Percentiles rank a stretch among this genome's conserved stretches.
These are phyloP conservation scores for Cydia fagiglandana DNA, from an alignment of 1,140 invertebrate genomes.

Conservation along the genomic window DNA sequence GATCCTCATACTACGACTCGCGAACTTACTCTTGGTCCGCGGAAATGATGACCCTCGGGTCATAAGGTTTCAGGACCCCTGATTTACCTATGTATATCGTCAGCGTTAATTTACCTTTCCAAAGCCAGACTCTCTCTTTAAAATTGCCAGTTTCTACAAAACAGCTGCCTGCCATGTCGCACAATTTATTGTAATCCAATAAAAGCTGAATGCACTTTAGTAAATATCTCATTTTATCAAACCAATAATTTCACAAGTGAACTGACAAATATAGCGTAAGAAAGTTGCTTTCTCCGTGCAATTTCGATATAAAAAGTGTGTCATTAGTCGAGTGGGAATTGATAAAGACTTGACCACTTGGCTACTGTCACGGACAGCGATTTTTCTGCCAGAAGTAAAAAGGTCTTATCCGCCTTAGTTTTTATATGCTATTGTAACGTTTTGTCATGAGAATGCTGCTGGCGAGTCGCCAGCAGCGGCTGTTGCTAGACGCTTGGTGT, in stretches of 20 bases:
- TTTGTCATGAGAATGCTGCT: neutral
- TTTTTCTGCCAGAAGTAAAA: neutral
- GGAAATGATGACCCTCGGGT: too few species aligned
- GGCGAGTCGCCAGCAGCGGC: neutral
- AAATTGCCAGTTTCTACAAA: too few species aligned
- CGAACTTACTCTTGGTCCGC: too few species aligned
- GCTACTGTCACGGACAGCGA: conserved; percentile 10
- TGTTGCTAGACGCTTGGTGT: neutral
- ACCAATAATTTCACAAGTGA: neutral
- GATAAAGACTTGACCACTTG: conserved; percentile 21
- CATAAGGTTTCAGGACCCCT: too few species aligned
- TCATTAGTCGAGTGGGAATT: conserved; percentile 20
- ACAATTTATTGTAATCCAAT: too few species aligned
- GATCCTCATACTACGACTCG: too few species aligned
- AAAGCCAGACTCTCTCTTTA: too few species aligned
- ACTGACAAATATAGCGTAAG: neutral
- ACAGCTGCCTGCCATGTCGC: too few species aligned
- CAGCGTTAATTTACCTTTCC: too few species aligned
- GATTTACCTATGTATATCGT: too few species aligned
- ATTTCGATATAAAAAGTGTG: conserved; percentile 25
- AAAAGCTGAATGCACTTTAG: neutral
- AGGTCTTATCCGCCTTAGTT: neutral
- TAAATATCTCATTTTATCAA: neutral
- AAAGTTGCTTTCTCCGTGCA: conserved; percentile 9
- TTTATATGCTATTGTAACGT: neutral